Base-by-base conservation (phyloP, 2,888 invertebrate species). In the Ophion ventricosus region DNA sequence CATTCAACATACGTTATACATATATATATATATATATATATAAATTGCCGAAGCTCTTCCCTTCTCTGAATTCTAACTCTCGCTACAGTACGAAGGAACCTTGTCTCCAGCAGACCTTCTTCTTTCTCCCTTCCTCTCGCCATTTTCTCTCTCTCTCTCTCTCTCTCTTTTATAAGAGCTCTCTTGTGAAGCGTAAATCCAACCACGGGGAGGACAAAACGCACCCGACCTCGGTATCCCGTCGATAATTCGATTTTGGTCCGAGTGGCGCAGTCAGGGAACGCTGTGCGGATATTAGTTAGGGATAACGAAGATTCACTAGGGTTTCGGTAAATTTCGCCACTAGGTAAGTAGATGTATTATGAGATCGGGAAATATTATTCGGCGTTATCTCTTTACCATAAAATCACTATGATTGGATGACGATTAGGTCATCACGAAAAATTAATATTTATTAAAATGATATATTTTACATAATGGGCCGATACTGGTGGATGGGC, bases 181-280 rank as follows among this genome's bases (percentile, higher is more conserved):
- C 76, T 76, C 79, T 83, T 64, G 69, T 63, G 35, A 23, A 74
- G 70, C 61, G 66, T 75, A 72, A 79, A 82, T 79, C 81, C 81
- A 80, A 63, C 67, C 56, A 78, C 78, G 26, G 78, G 64, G 26
- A 78, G 59, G 66, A 67, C 78, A 66, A 79, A 70, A 64, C 74
- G 75, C 66, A 26, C 79, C 82, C 82, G 66, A 59, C 80, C 77
- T 76, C 84, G 80, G 75, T 75, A 64, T 67, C 82, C 76, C 76
- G 84, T 85, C 88, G 87, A 89, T 90, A 88, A 90, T 89, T 90
- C 88, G 86, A 90, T 90, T 88, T 89, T 83, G 77, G 84, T 80
- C 75, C 56, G 29, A 67, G 75, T 40, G 64, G 63, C n/a, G 61
- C 57, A 80, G 70, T 76, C 80, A 67, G 67, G 72, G 72, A 35